Evolutionary conservation across 2,888 invertebrate species (phyloP).

Genomic region (Leptodirus hochenwartii): DNA sequence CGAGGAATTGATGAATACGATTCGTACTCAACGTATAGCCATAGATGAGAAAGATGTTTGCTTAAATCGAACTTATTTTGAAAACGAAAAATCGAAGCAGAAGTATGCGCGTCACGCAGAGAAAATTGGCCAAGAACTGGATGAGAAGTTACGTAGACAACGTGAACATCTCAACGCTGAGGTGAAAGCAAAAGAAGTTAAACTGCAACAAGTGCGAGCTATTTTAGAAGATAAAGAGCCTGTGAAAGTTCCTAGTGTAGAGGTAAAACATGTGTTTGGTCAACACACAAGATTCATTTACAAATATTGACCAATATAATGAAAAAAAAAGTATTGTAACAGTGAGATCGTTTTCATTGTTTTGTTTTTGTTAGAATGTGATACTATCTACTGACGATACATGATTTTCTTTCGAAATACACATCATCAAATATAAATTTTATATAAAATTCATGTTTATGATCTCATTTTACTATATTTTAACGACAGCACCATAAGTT

Average conservation of each 20-base stretch:
- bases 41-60: constrained; percentile 44
- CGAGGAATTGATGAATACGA: constrained; percentile 34
- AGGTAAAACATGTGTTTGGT: too few relatives aligned
- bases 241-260: constrained; percentile 19
- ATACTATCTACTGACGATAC: too few relatives aligned
- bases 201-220: constrained; percentile 38
- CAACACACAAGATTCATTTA: too few relatives aligned
- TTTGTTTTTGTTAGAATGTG: too few relatives aligned
- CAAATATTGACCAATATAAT: too few relatives aligned
- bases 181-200: constrained; percentile 41
- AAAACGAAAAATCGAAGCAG: constrained; percentile 46
- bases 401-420: too few relatives aligned
- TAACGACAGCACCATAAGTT: too few relatives aligned
- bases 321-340: too few relatives aligned
- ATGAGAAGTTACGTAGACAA: constrained; percentile 38
- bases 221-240: constrained; percentile 39
- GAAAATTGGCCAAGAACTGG: constrained; percentile 52
- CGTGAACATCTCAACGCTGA: constrained; percentile 32
- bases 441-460: too few relatives aligned
- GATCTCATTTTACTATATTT: too few relatives aligned
- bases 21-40: constrained; percentile 17
- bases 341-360: too few relatives aligned
- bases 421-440: too few relatives aligned
- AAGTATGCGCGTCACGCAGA: constrained; percentile 55
- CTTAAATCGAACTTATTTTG: constrained; percentile 42